Evolutionary conservation across 2,797 vertebrate genomes (phyloP), one percentile per base, ranked within the genome.

Genomic region (Aeoliscus strigatus): DNA sequence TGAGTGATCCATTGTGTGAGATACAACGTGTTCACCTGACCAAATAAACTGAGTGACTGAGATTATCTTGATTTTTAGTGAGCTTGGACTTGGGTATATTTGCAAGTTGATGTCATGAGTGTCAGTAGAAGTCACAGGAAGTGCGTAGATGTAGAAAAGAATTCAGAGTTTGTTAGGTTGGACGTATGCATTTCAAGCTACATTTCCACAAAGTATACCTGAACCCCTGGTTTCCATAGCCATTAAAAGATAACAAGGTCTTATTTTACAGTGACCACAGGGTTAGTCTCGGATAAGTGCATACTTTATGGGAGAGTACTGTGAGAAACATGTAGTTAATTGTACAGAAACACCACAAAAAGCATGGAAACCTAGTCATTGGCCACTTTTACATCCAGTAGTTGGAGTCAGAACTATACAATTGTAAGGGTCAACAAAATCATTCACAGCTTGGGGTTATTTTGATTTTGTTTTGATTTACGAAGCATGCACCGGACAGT

Each of bases 21-120:
- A 92, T 88, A 88, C 88, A 86, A 82, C 86, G 89, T 85, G 80
- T 88, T 91, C 91, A 94, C 91, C 91, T 97, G 92, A 91, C 89
- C 88, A 93, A 94, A 93, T 94, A 95, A 94, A 93, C 88, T 32
- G 26, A 52, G 83, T 2, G 26, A 41, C 55, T 61, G 60, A 37
- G 60, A 57, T 40, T 43, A 55, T 41, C 52, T 58, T 55, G 51
- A 31, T 44, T 51, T 54, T 4, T 10, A 41, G 6, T 6, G 27
- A 27, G 35, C 11, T 42, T 39, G 44, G 25, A 51, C 14, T 51
- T 26, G 28, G 17, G 48, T 25, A 33, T 11, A 14, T 31, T 16
- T 14, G 23, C 21, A 18, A 18, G 30, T 16, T 62, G 15, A 66
- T 77, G 63, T n/a, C n/a, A n/a, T n/a, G n/a, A n/a, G n/a, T n/a